Evolutionary conservation across 1,140 invertebrate species (phyloP).

Genomic region (Lanistes nyassanus): DNA sequence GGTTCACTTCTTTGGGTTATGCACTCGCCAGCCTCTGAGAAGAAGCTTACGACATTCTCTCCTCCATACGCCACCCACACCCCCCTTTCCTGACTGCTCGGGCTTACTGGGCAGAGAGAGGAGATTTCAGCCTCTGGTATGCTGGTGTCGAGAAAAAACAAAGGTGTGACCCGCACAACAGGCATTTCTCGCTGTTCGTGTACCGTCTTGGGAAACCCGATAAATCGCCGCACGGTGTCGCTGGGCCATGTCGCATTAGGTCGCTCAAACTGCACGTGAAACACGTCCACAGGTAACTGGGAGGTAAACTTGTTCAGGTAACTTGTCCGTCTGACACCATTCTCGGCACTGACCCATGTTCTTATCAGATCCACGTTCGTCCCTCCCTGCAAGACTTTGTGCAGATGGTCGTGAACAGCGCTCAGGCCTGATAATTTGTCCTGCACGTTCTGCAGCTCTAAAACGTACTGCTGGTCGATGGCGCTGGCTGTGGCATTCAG

Average conservation of each 20-base stretch:
- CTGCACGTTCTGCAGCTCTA: neutral
- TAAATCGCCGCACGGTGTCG: neutral
- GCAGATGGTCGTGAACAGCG: neutral
- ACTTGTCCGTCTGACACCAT: neutral
- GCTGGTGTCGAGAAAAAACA: neutral
- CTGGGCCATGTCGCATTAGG: neutral
- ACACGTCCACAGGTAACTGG: neutral
- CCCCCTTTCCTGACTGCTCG: neutral
- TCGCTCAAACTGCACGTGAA: neutral
- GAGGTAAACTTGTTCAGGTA: neutral
- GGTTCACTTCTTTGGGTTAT: neutral
- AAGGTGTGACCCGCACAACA: neutral
- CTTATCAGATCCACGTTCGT: neutral
- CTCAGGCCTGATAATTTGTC: neutral
- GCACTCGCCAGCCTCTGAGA: neutral
- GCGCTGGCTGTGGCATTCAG: no score
- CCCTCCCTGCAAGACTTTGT: neutral
- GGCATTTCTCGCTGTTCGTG: neutral
- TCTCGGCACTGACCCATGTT: neutral
- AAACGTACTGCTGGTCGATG: neutral
- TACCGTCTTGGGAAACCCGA: neutral
- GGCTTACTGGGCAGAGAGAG: neutral
- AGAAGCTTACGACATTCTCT: neutral
- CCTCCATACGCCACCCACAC: neutral
- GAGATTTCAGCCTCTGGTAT: neutral